Percentiles rank a stretch among this genome's conserved stretches.
These are phyloP conservation scores for Epizoanthus fatuus DNA, from an alignment of 92 coral and sea anemone species.

Conservation along the genomic window DNA sequence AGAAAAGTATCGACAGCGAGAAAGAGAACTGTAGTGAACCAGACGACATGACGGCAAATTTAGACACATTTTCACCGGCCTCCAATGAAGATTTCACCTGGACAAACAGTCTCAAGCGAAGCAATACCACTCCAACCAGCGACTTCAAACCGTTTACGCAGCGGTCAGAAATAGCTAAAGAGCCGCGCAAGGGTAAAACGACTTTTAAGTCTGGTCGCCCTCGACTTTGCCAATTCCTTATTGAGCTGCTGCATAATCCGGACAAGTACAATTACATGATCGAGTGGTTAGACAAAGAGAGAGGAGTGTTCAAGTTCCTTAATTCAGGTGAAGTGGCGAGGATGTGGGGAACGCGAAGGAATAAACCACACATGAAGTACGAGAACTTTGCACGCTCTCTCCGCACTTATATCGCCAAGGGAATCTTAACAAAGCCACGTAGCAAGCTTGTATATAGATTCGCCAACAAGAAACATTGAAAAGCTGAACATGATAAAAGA, in stretches of 20 bases:
- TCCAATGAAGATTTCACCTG: not conserved
- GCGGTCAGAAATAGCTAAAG: slow-evolving; percentile 34
- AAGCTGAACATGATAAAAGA: not conserved
- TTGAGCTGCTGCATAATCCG: slow-evolving; percentile 86
- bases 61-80: not conserved
- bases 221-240: slow-evolving; percentile 93
- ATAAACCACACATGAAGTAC: slow-evolving; percentile 97
- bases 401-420: slow-evolving; percentile 98
- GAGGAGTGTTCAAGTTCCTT: slow-evolving; percentile 93
- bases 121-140: not conserved
- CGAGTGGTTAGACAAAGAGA: slow-evolving; percentile 97
- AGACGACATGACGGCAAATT: slow-evolving; percentile 10
- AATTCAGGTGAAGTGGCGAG: slow-evolving; percentile 95
- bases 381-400: slow-evolving; percentile 99
- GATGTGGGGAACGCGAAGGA: slow-evolving; percentile 95
- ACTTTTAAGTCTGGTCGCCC: slow-evolving; percentile 93
- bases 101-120: slow-evolving; percentile 13
- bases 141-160: slow-evolving; percentile 12
- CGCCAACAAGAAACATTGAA: slow-evolving; percentile 60
- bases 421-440: slow-evolving; percentile 93
- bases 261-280: slow-evolving; percentile 89
- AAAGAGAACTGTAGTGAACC: slow-evolving; percentile 31
- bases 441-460: slow-evolving; percentile 97
- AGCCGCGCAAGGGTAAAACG: slow-evolving; percentile 48
- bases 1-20: slow-evolving; percentile 34